Percentiles rank a stretch among this genome's conserved stretches.
These are phyloP conservation scores for Pherbina coryleti DNA, from an alignment of 2,888 invertebrate species.

Conservation along the genomic window DNA sequence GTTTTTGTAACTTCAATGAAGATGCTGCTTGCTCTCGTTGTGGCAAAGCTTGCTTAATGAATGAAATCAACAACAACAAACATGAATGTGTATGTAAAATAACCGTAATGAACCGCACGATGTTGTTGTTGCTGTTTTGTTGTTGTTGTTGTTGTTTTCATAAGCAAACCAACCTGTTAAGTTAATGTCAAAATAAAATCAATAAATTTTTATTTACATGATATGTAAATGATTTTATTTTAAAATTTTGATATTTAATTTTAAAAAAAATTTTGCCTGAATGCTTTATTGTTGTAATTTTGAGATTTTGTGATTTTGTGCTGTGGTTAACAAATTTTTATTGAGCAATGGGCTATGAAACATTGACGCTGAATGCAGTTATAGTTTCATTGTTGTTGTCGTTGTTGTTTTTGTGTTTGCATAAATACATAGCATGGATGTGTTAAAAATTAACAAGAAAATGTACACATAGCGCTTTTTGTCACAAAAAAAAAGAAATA, in stretches of 20 bases:
- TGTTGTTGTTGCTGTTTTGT: background rate
- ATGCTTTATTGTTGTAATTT: background rate
- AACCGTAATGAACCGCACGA: background rate
- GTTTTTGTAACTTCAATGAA: too few relatives aligned
- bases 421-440: background rate
- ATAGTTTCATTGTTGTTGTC: background rate
- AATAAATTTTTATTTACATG: too few relatives aligned
- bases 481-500: too few relatives aligned
- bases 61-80: background rate
- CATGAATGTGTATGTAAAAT: background rate
- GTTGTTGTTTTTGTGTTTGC: background rate
- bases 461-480: too few relatives aligned
- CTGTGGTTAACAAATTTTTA: too few relatives aligned
- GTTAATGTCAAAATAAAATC: too few relatives aligned
- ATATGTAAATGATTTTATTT: background rate
- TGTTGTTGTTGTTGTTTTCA: background rate
- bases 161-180: too few relatives aligned
- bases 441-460: too few relatives aligned
- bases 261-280: background rate
- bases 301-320: too few relatives aligned
- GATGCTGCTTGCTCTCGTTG: background rate
- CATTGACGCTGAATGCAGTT: too few relatives aligned
- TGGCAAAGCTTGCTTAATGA: background rate
- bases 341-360: too few relatives aligned
- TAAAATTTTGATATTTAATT: background rate